Evolutionary conservation across 2,797 vertebrate genomes (phyloP), one percentile per base, ranked within the genome.

Genomic region (Alca torda): DNA sequence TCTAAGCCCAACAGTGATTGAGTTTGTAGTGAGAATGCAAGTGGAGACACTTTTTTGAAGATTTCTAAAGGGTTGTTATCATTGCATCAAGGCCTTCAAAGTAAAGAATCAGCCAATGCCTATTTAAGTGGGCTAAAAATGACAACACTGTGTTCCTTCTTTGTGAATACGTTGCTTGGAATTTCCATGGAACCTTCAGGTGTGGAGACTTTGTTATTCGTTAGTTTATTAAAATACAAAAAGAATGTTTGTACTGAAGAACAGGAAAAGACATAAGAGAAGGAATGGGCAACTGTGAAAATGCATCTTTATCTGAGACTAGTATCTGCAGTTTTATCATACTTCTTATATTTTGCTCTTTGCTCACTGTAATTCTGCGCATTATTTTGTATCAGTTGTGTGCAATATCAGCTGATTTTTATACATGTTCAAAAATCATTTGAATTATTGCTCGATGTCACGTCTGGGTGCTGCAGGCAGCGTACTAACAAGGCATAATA

Each of bases 111-210:
- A 9, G 33, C 24, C 35, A 28, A 2, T 25, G 56, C 33, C 50
- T 16, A 2, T 41, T 83, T 48, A 64, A 37, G 26, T 1, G 2
- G 43, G 51, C 50, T 46, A 30, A 51, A 67, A 41, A 20, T 41
- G 26, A 30, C 39, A 41, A 4, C 0, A 0, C 33, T 17, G 5
- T 70, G 16, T 30, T 21, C 19, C 7, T 77, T 64, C 35, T 81
- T 33, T 39, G 28, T 61, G 45, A 73, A 33, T 39, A 63, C 5
- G 5, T 50, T 67, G 33, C 33, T 35, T 78, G 19, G 25, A 63
- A 43, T 83, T 63, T 73, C 37, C 8, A 9, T 33, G 59, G 46
- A 53, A n/a, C 23, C 14, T 67, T 73, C 16, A 30, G 28, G 3
- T 28, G 39, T 59, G n/a, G 57, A 13, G 19, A 21, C 19, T 30